Base-by-base conservation (phyloP, 1,140 invertebrate species). In the Dendrolimus kikuchii region DNA sequence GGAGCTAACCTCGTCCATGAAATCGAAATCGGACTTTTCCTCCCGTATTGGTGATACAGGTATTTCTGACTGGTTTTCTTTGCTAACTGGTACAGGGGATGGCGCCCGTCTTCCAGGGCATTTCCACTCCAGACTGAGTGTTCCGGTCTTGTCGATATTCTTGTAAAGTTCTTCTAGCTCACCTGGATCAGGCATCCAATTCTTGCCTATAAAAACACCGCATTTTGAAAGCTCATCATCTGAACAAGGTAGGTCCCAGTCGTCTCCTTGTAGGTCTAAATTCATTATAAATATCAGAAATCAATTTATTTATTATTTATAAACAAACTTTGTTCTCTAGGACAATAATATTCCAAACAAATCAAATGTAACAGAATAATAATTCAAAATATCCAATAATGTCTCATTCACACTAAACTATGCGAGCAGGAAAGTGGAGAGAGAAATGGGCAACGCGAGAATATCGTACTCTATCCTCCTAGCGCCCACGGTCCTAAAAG, bases 11-110 rank as follows among this genome's bases (percentile, higher is more conserved):
- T 93, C 92, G 59, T 93, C 92, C 90, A 92, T 92, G 53, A 93
- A 94, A 79, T 93, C 92, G 75, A 93, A 93, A 68, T 93, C 91
- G 0, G 92, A 91, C 65, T 90, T 90, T 58, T 92, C 90, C 71
- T 92, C 91, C 77, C 90, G 66, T 48, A 73, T 71, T 39, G 81
- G 83, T 4, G 81, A 82, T 0, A 63, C 66, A 4, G 74, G 77
- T 47, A 67, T 66, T 65, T 88, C 83, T 0, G 77, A 73, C 41
- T 81, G 76, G 43, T 82, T 77, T 52, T 87, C 82, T 59, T 87
- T 85, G 49, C 70, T 78, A 0, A 80, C 73, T 5, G 74, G 65
- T 0, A 76, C 59, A 1, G 90, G 90, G 2, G 90, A 89, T 5
- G 89, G 90, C 5, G 88, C 88, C 55, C 90, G 74, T 64, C 90